phyloP scores from a whole-genome alignment of 2,113 vertebrate species.

The Leucosticte australis region DNA sequence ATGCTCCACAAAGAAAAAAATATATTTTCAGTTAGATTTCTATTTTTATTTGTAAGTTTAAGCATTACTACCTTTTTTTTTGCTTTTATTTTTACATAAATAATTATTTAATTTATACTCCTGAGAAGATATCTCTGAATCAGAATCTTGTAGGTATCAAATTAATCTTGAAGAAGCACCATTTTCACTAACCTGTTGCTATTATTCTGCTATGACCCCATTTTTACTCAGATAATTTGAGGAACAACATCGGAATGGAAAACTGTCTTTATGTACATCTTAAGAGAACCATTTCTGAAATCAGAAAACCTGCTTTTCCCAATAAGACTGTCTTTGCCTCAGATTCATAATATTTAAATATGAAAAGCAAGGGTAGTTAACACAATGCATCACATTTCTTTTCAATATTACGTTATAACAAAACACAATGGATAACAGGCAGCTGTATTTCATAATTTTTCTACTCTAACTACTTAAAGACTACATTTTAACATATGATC shows the following conservation, averaged over 20 bases:
- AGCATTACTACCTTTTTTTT: not conserved
- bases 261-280: rapidly evolving
- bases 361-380: not conserved
- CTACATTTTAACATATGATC: not conserved
- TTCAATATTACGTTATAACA: not conserved
- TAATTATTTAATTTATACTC: not conserved
- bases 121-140: not conserved
- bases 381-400: not conserved
- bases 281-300: not conserved
- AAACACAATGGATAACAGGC: not conserved
- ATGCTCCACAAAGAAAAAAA: not conserved
- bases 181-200: not conserved
- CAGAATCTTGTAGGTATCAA: not conserved
- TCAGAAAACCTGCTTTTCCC: not conserved
- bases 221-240: not conserved
- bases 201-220: not conserved
- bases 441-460: not conserved
- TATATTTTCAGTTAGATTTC: not conserved
- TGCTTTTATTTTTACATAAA: not conserved
- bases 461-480: not conserved
- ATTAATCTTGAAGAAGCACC: not conserved
- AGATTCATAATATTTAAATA: not conserved
- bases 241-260: not conserved
- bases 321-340: not conserved
- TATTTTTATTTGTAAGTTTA: not conserved